A percentile compares a stretch with the other conserved stretches of the same genome.
Conservation (phyloP, 2,888 invertebrate species). For the Schizotus pectinicornis region DNA sequence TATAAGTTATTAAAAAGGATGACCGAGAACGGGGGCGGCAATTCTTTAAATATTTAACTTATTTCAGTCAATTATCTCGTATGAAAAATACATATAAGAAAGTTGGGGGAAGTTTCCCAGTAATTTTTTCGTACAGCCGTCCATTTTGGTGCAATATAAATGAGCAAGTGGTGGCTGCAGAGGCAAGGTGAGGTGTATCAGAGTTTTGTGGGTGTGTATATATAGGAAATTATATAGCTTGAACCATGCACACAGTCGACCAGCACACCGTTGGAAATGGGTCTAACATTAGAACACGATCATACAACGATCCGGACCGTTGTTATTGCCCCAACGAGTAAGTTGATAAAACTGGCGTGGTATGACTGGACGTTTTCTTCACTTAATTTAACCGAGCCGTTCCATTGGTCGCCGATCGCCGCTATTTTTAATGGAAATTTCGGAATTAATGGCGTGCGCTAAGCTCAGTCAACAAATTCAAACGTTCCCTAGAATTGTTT, state of each 20-base stretch:
- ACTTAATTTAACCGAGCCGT: slow-evolving; percentile 47
- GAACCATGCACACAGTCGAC: slow-evolving; percentile 41
- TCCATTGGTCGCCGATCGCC: slow-evolving; percentile 44
- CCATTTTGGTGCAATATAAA: slow-evolving; percentile 29
- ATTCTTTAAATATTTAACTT: too few species aligned
- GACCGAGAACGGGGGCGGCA: too few species aligned
- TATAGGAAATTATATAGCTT: slow-evolving; percentile 47
- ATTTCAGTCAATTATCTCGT: slow-evolving; percentile 5
- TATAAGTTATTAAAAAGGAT: too few species aligned
- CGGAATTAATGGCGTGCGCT: slow-evolving; percentile 32
- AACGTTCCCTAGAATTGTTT: too few species aligned
- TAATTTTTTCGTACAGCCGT: slow-evolving; percentile 23
- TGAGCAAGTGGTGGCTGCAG: not conserved
- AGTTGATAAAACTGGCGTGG: slow-evolving; percentile 46
- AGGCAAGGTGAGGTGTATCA: slow-evolving; percentile 31
- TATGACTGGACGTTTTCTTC: slow-evolving; percentile 50
- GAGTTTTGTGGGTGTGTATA: slow-evolving; percentile 45
- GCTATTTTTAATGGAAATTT: slow-evolving; percentile 30
- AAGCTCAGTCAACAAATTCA: too few species aligned
- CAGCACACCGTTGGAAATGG: slow-evolving; percentile 35
- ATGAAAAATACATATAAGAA: slow-evolving; percentile 21
- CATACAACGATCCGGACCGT: slow-evolving; percentile 38
- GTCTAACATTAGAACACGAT: slow-evolving; percentile 30
- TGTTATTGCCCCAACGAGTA: slow-evolving; percentile 44
- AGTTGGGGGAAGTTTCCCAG: slow-evolving; percentile 16